These are phyloP conservation scores for Andrena flavipes DNA, from an alignment of 2,888 invertebrate species.

Conservation along the genomic window DNA sequence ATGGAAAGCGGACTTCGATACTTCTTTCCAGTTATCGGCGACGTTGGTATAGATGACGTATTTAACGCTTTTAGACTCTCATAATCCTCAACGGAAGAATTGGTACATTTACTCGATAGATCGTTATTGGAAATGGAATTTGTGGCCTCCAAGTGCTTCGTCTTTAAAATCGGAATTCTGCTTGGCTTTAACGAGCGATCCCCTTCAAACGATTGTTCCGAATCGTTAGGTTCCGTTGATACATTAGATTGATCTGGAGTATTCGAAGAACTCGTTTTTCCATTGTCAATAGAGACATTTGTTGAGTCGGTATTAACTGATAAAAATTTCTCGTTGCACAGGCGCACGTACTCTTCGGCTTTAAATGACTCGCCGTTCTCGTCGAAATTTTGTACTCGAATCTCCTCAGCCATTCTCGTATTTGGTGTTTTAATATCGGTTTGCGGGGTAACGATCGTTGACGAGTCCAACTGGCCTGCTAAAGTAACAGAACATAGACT, in stretches of 20 bases:
- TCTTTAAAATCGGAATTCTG: constrained; percentile 78
- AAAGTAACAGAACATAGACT: constrained; percentile 7
- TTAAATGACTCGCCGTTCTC: constrained; percentile 50
- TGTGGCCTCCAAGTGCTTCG: constrained; percentile 74
- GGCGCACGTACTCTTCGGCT: constrained; percentile 48
- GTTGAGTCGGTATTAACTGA: constrained; percentile 22
- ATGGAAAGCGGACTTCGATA: constrained; percentile 79
- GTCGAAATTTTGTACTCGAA: constrained; percentile 49
- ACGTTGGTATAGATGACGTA: constrained; percentile 76
- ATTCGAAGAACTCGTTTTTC: constrained; percentile 27
- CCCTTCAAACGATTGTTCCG: constrained; percentile 63
- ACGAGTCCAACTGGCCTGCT: constrained; percentile 52
- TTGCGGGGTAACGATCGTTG: constrained; percentile 46
- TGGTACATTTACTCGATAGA: constrained; percentile 70
- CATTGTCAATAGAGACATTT: constrained; percentile 40
- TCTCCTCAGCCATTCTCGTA: constrained; percentile 53
- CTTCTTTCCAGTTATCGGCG: constrained; percentile 81
- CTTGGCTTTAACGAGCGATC: constrained; percentile 78
- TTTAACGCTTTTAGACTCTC: constrained; percentile 64
- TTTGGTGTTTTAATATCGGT: constrained; percentile 50
- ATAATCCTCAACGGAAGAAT: constrained; percentile 69
- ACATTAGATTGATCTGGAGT: constrained; percentile 34
- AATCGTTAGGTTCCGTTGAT: constrained; percentile 38
- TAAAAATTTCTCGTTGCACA: constrained; percentile 36
- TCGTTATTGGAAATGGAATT: constrained; percentile 73